Base-by-base conservation (phyloP, 2,797 vertebrate species). In the Leuciscus waleckii region DNA sequence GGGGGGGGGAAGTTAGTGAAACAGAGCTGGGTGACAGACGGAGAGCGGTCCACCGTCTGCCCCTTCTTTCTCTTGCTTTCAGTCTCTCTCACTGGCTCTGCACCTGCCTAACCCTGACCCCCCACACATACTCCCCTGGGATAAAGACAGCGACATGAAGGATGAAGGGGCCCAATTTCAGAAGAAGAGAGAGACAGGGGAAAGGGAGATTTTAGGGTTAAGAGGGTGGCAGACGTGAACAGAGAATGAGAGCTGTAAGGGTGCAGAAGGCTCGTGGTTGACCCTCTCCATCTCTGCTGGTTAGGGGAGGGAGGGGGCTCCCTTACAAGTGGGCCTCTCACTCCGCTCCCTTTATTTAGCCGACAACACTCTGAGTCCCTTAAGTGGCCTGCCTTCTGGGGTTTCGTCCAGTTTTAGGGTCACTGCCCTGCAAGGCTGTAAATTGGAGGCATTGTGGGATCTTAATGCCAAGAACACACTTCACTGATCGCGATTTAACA, bases 91-190 rank as follows among this genome's bases (percentile, higher is more conserved):
- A 43, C 87, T 88, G 83, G 85, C 51, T 51, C 84, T 92, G 94
- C 94, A 94, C 94, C 95, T 96, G 96, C 94, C 91, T 77, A 83
- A 87, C 89, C 89, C 85, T 89, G 86, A 90, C 87, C 90, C 92
- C 86, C 46, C 3, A 71, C 75, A 86, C 88, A 85, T 88, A 90
- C 69, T 87, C 82, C 26, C 81, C 63, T 39, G 43, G 73, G 83
- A 79, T 35, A 61, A 61, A 51, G 39, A 43, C 37, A 14, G 54
- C 13, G 2, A 76, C 43, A 49, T 51, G 63, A 80, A 37, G 78
- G 78, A 67, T 79, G 78, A 49, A 68, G 41, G 63, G 63, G 63
- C 63, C 41, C 79, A 49, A 51, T 49, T 80, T 21, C 63, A 68
- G 29, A 68, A 35, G 11, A 61, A 35, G 29, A 61, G 29, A 80